Conservation (phyloP, 2,113 vertebrate species). For the Circaetus gallicus region DNA sequence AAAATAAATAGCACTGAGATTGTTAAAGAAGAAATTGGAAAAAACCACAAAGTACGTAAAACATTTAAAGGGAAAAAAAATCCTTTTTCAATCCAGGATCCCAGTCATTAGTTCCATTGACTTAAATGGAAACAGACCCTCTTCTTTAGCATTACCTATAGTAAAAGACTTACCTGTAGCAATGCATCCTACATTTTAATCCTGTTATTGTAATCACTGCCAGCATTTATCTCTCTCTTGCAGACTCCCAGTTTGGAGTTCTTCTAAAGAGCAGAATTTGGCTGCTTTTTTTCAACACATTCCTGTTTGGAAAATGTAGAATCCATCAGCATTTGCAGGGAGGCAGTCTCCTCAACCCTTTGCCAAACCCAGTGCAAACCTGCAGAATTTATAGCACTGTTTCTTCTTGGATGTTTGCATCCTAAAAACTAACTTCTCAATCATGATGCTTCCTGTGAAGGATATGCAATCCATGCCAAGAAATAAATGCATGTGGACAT, state of each 20-base stretch:
- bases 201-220: conserved; percentile 79
- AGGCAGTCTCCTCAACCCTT: conserved; percentile 69
- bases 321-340: conserved; percentile 54
- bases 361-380: conserved; percentile 30
- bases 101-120: neutral
- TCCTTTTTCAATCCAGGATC: neutral
- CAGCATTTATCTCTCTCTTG: conserved; percentile 82
- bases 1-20: neutral
- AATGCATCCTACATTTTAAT: conserved; percentile 67
- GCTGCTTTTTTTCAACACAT: conserved; percentile 73
- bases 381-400: neutral
- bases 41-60: neutral
- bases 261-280: conserved; percentile 79
- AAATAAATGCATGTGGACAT: neutral
- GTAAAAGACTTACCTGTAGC: conserved; percentile 48
- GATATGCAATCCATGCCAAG: neutral
- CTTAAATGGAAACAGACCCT: conserved; percentile 22
- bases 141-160: conserved; percentile 25
- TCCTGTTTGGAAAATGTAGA: conserved; percentile 63
- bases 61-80: neutral
- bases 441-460: neutral
- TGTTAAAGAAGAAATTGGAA: neutral
- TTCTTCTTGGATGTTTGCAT: neutral
- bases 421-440: neutral
- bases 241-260: conserved; percentile 79